Evolutionary conservation across 2,888 invertebrate species (phyloP).

Genomic region (Dinocampus coccinellae): DNA sequence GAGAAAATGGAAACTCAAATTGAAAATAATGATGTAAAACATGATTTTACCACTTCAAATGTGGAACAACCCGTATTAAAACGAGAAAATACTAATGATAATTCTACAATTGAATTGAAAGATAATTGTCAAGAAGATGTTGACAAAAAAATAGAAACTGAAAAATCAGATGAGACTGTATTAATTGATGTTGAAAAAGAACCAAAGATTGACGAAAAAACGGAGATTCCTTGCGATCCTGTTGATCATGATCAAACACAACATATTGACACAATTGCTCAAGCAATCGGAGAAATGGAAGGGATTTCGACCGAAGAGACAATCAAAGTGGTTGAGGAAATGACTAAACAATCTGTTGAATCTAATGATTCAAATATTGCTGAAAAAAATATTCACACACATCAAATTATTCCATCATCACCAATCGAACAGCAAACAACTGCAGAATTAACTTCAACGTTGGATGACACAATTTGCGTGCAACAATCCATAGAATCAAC

Average conservation of each 20-base stretch:
- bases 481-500: slow-evolving; percentile 46
- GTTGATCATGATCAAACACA: neutral
- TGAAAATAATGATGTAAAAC: neutral
- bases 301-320: neutral
- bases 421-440: neutral
- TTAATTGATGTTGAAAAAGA: slow-evolving; percentile 31
- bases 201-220: slow-evolving; percentile 19
- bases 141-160: slow-evolving; percentile 18
- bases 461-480: neutral
- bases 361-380: slow-evolving; percentile 50
- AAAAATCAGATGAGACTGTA: slow-evolving; percentile 26
- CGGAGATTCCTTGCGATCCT: too few species aligned
- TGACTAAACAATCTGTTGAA: slow-evolving; percentile 7
- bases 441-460: neutral
- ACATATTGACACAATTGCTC: neutral
- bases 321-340: slow-evolving; percentile 10
- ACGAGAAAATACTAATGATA: slow-evolving; percentile 14
- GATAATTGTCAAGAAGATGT: neutral
- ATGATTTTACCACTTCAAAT: neutral
- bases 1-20: neutral
- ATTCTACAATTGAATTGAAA: neutral
- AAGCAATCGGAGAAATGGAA: slow-evolving; percentile 17
- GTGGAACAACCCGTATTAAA: slow-evolving; percentile 19
- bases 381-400: slow-evolving; percentile 37
- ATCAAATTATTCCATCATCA: neutral